Percentiles rank a stretch among this genome's conserved stretches.
These are phyloP conservation scores for Pyrocoelia pectoralis DNA, from an alignment of 2,888 invertebrate genomes.

Conservation along the genomic window DNA sequence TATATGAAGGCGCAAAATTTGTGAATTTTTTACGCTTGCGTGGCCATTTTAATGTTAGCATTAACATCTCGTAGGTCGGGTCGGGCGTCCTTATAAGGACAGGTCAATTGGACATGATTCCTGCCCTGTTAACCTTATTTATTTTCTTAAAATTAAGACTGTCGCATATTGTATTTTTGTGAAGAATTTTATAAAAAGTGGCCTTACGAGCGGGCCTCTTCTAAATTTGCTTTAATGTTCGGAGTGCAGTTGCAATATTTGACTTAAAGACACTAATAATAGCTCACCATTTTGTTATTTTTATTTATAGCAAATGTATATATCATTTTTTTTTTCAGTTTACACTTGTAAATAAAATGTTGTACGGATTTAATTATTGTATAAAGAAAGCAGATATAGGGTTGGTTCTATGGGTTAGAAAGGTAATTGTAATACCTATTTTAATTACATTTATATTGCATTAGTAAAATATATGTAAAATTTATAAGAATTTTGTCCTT, in stretches of 20 bases:
- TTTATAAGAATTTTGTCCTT: not conserved
- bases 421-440: conserved; percentile 35
- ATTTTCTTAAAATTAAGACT: conserved; percentile 13
- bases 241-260: not conserved
- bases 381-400: conserved; percentile 19
- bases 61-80: not conserved
- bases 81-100: no score
- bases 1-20: not conserved
- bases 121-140: not conserved
- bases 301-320: conserved; percentile 7
- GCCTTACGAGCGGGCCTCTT: conserved; percentile 17
- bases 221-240: not conserved
- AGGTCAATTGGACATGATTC: no score
- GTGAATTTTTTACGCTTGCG: not conserved
- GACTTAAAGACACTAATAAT: conserved; percentile 2
- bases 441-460: conserved; percentile 39
- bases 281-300: not conserved
- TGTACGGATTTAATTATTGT: conserved; percentile 19
- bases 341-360: conserved; percentile 14
- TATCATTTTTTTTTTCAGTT: not conserved
- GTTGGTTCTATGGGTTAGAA: conserved; percentile 33
- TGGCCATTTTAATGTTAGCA: conserved; percentile 4
- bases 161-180: not conserved
- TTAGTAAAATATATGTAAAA: conserved; percentile 28
- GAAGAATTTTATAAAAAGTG: conserved; percentile 14